These are phyloP conservation scores for Monochamus alternatus DNA, from an alignment of 2,888 invertebrate species.

Conservation along the genomic window DNA sequence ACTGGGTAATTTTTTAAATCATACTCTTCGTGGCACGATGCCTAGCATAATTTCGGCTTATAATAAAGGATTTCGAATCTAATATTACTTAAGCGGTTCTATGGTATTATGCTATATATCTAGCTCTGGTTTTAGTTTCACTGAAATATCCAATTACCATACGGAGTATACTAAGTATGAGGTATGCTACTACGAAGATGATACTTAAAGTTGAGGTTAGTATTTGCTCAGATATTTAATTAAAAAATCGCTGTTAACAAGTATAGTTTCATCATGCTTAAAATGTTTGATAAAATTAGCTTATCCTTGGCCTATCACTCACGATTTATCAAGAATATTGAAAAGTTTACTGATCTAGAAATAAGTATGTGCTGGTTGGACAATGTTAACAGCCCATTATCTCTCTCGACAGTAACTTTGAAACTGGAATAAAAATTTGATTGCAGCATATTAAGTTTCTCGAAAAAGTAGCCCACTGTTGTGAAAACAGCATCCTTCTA, in stretches of 20 bases:
- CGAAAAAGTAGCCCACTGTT: too few species aligned
- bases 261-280: too few species aligned
- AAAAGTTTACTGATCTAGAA: too few species aligned
- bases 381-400: too few species aligned
- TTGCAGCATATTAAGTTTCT: too few species aligned
- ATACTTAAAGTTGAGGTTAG: neutral
- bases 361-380: too few species aligned
- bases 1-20: conserved; percentile 15
- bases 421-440: too few species aligned
- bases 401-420: too few species aligned
- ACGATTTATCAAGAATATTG: too few species aligned
- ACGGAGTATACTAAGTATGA: conserved; percentile 4
- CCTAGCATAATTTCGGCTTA: neutral
- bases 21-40: neutral
- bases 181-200: conserved; percentile 17
- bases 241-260: neutral
- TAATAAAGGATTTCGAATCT: conserved; percentile 20
- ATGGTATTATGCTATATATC: neutral
- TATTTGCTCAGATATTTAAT: neutral
- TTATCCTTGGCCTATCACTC: too few species aligned
- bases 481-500: too few species aligned
- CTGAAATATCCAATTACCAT: conserved; percentile 9
- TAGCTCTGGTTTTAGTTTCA: conserved; percentile 10
- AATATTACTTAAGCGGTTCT: conserved; percentile 14
- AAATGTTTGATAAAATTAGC: too few species aligned